Conservation (phyloP, 2,797 vertebrate species). For the Spheniscus humboldti region DNA sequence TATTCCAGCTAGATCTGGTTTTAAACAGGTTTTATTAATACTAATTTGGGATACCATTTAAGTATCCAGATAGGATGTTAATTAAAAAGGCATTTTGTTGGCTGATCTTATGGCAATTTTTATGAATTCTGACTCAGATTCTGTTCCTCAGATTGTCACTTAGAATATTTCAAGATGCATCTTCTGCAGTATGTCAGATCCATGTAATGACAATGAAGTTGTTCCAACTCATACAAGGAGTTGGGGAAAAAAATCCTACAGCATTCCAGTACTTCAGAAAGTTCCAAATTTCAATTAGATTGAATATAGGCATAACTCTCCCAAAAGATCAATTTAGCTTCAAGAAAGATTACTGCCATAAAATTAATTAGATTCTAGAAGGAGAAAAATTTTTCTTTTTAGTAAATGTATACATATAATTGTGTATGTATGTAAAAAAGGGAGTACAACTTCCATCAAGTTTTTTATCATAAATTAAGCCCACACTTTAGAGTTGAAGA, state of each 20-base stretch:
- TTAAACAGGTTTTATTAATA: slow-evolving; percentile 29
- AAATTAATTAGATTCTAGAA: not conserved
- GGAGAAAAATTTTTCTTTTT: not conserved
- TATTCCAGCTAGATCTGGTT: slow-evolving; percentile 9
- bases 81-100: slow-evolving; percentile 19
- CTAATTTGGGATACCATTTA: not conserved
- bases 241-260: not conserved
- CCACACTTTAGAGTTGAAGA: not conserved
- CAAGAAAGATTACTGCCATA: not conserved
- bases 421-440: not conserved
- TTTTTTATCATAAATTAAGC: not conserved
- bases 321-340: not conserved
- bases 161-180: slow-evolving; percentile 43
- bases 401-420: not conserved
- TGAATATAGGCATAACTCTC: not conserved
- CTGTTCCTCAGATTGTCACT: not conserved
- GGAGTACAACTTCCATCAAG: not conserved
- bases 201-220: not conserved
- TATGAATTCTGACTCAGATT: slow-evolving; percentile 26
- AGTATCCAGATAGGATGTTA: slow-evolving; percentile 7
- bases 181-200: slow-evolving; percentile 20
- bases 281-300: slow-evolving; percentile 25
- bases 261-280: slow-evolving; percentile 13
- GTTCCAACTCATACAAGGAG: slow-evolving; percentile 2
- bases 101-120: not conserved